Percentiles rank a stretch among this genome's conserved stretches.
phyloP scores from a whole-genome alignment of 1,140 invertebrate genomes.

The Saccostrea echinata region DNA sequence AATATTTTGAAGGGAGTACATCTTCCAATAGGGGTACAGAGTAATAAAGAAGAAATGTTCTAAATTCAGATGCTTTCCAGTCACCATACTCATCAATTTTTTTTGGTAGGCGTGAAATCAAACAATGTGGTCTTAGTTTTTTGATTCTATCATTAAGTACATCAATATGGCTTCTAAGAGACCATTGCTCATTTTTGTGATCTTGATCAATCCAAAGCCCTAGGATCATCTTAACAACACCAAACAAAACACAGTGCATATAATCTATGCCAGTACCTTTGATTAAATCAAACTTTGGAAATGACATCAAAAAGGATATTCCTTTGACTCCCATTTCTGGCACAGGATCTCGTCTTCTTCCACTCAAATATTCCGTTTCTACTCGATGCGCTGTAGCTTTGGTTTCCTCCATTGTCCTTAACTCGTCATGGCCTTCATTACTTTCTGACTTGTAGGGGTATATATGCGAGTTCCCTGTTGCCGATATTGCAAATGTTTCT shows the following conservation, averaged over 20 bases:
- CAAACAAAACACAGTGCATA: slow-evolving; percentile 39
- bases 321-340: slow-evolving; percentile 47
- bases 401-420: neutral
- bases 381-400: neutral
- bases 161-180: slow-evolving; percentile 17
- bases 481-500: slow-evolving; percentile 32
- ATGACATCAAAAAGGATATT: slow-evolving; percentile 2
- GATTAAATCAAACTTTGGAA: slow-evolving; percentile 39
- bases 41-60: slow-evolving; percentile 48
- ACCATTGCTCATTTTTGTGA: slow-evolving; percentile 42
- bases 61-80: slow-evolving; percentile 49
- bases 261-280: slow-evolving; percentile 19
- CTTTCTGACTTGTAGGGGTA: too few species aligned
- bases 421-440: slow-evolving; percentile 1
- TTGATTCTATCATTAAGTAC: slow-evolving; percentile 37
- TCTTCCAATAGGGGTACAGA: slow-evolving; percentile 39
- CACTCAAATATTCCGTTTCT: neutral
- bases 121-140: slow-evolving; percentile 6
- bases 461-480: slow-evolving; percentile 37
- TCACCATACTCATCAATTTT: slow-evolving; percentile 26
- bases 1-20: slow-evolving; percentile 36
- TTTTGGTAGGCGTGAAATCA: slow-evolving; percentile 40
- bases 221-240: slow-evolving; percentile 38
- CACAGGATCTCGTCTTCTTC: slow-evolving; percentile 8
- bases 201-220: slow-evolving; percentile 37